Conservation (phyloP, 2,113 vertebrate species). For the Sceloporus tristichus region DNA sequence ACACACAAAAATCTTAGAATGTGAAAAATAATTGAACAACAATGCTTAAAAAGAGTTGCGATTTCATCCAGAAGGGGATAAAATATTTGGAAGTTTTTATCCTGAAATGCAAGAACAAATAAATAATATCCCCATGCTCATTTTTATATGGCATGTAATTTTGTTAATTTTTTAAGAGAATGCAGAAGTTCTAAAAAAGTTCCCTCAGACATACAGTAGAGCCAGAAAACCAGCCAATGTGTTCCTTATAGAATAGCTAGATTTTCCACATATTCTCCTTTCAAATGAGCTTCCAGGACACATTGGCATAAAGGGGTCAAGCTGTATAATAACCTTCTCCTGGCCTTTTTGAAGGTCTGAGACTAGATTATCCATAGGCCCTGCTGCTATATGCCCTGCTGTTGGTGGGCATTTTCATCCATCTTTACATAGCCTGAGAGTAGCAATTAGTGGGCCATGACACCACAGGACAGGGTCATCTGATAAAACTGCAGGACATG, state of each 20-base stretch:
- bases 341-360: background rate
- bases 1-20: too few relatives aligned
- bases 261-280: background rate
- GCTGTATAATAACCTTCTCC: background rate
- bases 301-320: background rate
- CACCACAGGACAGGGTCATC: slow-evolving; percentile 18
- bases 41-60: too few relatives aligned
- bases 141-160: too few relatives aligned
- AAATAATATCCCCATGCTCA: too few relatives aligned
- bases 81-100: too few relatives aligned
- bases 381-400: background rate
- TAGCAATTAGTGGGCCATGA: slow-evolving; percentile 7
- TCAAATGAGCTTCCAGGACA: background rate
- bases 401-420: background rate
- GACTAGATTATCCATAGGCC: background rate
- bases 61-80: too few relatives aligned
- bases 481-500: background rate
- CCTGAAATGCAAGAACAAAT: too few relatives aligned
- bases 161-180: background rate
- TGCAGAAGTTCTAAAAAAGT: too few relatives aligned
- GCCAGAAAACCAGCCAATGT: background rate
- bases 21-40: too few relatives aligned
- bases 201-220: too few relatives aligned
- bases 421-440: background rate
- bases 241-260: background rate